A percentile compares a stretch with the other conserved stretches of the same genome.
These are phyloP conservation scores for Conistra vaccinii DNA, from an alignment of 2,888 invertebrate species.

Conservation along the genomic window DNA sequence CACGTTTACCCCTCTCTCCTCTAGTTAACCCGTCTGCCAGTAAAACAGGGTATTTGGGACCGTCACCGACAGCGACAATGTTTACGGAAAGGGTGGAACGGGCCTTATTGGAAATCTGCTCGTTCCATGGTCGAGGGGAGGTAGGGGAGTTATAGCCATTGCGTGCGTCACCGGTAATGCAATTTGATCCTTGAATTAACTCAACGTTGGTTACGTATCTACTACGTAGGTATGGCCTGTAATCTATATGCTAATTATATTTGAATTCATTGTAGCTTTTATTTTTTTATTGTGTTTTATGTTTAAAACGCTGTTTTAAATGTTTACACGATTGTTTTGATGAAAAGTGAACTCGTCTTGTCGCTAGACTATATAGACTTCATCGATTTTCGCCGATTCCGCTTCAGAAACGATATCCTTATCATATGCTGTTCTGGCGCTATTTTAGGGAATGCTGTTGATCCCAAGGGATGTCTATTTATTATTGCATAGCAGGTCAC, in stretches of 20 bases:
- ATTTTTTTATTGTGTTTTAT: conserved; percentile 1
- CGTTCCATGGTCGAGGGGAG: conserved; percentile 59
- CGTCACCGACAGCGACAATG: conserved; percentile 56
- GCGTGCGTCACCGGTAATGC: conserved; percentile 62
- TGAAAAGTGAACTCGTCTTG: background rate
- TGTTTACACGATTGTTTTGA: background rate
- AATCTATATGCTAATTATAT: conserved; percentile 54
- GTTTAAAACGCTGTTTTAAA: background rate
- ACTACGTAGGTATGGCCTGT: conserved; percentile 17
- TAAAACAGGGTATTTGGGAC: conserved; percentile 44
- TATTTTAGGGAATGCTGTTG: too few species aligned
- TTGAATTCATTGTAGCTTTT: conserved; percentile 31
- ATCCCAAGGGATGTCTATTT: too few species aligned
- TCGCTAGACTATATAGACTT: background rate
- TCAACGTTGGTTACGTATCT: conserved; percentile 31
- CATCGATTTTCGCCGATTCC: background rate
- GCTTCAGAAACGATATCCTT: too few species aligned
- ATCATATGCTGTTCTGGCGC: too few species aligned
- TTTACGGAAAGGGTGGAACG: conserved; percentile 59
- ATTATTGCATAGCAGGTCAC: too few species aligned
- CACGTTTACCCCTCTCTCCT: conserved; percentile 23
- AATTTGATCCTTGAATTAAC: conserved; percentile 66
- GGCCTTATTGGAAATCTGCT: conserved; percentile 68
- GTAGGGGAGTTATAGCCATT: conserved; percentile 40
- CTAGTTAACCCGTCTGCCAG: conserved; percentile 45